phyloP scores from a whole-genome alignment of 2,113 vertebrate genomes.

The Sander lucioperca region DNA sequence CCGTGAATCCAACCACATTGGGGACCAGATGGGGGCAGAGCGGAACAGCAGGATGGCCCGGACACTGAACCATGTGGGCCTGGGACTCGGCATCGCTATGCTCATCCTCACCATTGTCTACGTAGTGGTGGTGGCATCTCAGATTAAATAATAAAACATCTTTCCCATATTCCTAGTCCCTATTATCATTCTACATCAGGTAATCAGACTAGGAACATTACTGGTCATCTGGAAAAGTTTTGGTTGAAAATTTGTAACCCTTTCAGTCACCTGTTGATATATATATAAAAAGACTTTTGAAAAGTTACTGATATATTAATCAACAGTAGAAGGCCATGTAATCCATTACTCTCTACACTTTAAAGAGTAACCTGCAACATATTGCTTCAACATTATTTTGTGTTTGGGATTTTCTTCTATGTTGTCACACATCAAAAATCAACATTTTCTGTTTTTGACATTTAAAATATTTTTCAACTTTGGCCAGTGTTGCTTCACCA shows the following conservation, averaged over 20 bases:
- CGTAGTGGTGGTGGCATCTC: accelerated
- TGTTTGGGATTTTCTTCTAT: constrained; percentile 1
- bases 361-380: neutral
- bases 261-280: neutral
- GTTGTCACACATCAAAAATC: neutral
- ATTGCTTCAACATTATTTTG: neutral
- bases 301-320: neutral
- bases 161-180: neutral
- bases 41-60: constrained; percentile 61
- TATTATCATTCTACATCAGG: neutral
- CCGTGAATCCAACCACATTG: constrained; percentile 59
- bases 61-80: constrained; percentile 66
- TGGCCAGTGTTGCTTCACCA: neutral
- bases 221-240: neutral
- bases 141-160: accelerated
- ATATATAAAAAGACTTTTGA: neutral
- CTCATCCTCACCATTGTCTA: neutral
- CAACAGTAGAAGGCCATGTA: neutral
- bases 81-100: constrained; percentile 54
- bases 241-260: neutral
- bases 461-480: neutral
- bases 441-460: neutral
- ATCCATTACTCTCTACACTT: neutral
- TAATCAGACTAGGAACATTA: constrained; percentile 16
- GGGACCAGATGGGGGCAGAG: constrained; percentile 55